Conservation (phyloP, 2,797 vertebrate species). For the Dicrostonyx torquatus region DNA sequence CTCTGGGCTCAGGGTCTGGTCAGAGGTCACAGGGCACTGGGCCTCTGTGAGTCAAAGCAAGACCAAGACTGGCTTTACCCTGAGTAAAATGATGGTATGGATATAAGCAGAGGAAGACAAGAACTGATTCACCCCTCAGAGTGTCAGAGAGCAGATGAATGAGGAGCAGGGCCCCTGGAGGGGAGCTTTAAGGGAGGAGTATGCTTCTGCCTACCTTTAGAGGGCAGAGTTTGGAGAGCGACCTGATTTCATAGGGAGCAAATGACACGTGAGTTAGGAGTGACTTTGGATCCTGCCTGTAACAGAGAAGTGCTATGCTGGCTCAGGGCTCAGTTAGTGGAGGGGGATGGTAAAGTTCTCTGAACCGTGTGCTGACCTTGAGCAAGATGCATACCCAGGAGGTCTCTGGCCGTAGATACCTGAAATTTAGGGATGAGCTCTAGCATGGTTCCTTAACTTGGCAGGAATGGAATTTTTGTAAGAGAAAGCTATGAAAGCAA, state of each 20-base stretch:
- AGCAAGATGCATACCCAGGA: too few species aligned
- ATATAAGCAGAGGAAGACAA: neutral
- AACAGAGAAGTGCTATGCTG: neutral
- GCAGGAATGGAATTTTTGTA: neutral
- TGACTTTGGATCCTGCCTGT: neutral
- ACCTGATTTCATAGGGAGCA: neutral
- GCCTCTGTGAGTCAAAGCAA: neutral
- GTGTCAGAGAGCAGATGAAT: neutral
- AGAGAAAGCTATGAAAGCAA: neutral
- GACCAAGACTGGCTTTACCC: neutral
- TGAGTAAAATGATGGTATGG: neutral
- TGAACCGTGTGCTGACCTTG: neutral
- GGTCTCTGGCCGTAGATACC: neutral
- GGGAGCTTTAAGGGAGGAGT: neutral
- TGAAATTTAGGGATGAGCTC: neutral
- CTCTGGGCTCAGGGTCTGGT: neutral
- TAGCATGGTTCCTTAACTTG: neutral
- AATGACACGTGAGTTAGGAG: neutral
- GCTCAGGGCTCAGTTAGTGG: neutral
- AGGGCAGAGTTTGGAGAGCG: neutral
- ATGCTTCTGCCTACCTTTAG: neutral
- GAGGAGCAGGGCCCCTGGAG: neutral
- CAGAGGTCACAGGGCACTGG: neutral
- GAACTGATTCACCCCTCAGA: neutral
- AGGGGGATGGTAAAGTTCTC: neutral